A percentile compares a stretch with the other conserved stretches of the same genome.
These are phyloP conservation scores for Emys orbicularis DNA, from an alignment of 2,797 vertebrate species.

Conservation along the genomic window DNA sequence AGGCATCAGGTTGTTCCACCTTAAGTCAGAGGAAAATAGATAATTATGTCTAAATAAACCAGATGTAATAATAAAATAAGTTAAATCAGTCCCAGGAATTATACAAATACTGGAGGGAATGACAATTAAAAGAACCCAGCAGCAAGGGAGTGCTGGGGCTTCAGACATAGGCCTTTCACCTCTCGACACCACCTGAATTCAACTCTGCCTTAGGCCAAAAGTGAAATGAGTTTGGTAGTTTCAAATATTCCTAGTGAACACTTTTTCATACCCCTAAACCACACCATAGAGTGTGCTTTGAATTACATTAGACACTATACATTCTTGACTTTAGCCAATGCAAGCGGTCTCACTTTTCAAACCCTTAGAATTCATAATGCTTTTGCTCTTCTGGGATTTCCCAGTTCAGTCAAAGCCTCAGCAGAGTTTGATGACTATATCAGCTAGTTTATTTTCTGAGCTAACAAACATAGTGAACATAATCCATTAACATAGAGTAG, in stretches of 20 bases:
- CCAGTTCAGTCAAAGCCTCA: background rate
- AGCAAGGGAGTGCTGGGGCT: background rate
- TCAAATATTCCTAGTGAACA: background rate
- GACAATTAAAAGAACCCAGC: background rate
- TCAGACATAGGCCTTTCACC: background rate
- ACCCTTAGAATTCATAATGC: background rate
- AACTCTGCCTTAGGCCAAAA: background rate
- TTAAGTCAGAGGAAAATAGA: background rate
- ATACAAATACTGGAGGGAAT: background rate
- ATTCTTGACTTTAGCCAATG: background rate
- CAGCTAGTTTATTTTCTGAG: conserved; percentile 1
- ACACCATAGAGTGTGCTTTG: background rate
- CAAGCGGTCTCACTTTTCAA: background rate
- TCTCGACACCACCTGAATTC: background rate
- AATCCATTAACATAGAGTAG: background rate
- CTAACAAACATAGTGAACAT: background rate
- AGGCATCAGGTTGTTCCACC: background rate
- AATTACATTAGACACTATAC: background rate
- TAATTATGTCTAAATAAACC: background rate
- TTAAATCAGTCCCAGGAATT: background rate
- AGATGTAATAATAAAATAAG: background rate
- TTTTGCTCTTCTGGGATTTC: background rate
- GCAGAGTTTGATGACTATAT: conserved; percentile 3
- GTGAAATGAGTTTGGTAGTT: background rate
- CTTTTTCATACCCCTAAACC: background rate